phyloP scores from a whole-genome alignment of 53 echinoderm and acorn worm genomes.

The Paracentrotus lividus region DNA sequence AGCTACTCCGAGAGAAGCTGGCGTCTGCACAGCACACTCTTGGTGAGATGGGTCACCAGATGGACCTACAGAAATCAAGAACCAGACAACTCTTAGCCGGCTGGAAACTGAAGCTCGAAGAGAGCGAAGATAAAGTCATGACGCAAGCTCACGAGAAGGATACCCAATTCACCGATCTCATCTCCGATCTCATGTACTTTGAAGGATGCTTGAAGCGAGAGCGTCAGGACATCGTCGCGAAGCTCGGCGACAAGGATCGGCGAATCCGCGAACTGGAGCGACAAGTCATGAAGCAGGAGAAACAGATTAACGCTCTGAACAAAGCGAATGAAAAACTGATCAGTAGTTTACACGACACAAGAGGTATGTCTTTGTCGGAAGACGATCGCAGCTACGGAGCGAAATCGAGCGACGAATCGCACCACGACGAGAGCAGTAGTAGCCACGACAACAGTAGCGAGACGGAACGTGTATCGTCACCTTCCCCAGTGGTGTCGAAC shows the following conservation, averaged over 20 bases:
- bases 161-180: constrained; percentile 83
- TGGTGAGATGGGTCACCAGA: constrained; percentile 79
- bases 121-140: constrained; percentile 86
- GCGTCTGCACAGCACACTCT: constrained; percentile 76
- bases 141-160: constrained; percentile 88
- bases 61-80: constrained; percentile 85
- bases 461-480: constrained; percentile 11
- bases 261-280: constrained; percentile 82
- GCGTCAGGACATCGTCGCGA: constrained; percentile 72
- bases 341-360: constrained; percentile 79
- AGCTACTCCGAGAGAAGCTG: constrained; percentile 80
- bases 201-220: constrained; percentile 88
- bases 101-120: constrained; percentile 88
- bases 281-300: constrained; percentile 80
- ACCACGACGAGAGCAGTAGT: constrained; percentile 13
- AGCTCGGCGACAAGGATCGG: constrained; percentile 71
- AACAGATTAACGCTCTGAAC: constrained; percentile 93
- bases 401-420: constrained; percentile 63
- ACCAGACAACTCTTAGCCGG: constrained; percentile 93
- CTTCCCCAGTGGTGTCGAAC: constrained; percentile 28
- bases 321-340: constrained; percentile 87
- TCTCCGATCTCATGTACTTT: constrained; percentile 89
- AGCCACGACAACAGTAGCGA: constrained; percentile 32
- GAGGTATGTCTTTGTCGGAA: constrained; percentile 45
- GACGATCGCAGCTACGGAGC: constrained; percentile 63